Conservation (phyloP, 64 coral and sea anemone species). For the Hydrozoanthus tunicans region DNA sequence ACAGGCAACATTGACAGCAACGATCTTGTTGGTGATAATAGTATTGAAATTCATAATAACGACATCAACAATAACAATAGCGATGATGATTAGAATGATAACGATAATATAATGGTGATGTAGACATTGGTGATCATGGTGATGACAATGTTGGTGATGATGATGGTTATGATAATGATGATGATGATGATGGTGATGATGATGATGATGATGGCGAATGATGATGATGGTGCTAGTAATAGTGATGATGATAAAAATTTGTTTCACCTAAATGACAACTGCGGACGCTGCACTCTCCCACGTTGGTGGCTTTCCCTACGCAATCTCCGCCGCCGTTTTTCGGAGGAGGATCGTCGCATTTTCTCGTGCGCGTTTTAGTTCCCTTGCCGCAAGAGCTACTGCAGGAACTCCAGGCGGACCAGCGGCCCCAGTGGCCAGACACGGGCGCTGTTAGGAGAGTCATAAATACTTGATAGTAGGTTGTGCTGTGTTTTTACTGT, state of each 20-base stretch:
- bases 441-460: neutral
- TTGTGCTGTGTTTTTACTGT: no score
- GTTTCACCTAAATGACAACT: constrained; percentile 36
- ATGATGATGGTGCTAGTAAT: neutral
- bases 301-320: neutral
- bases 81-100: neutral
- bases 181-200: no score
- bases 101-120: neutral
- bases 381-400: constrained; percentile 22
- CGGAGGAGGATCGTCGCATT: constrained; percentile 49
- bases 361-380: constrained; percentile 17
- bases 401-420: constrained; percentile 20
- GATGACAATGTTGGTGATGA: neutral
- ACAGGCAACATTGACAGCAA: neutral
- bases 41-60: neutral
- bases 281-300: constrained; percentile 26
- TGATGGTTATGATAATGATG: no score
- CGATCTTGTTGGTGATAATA: neutral
- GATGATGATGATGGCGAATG: neutral
- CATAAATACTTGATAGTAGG: no score
- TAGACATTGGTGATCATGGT: neutral
- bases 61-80: neutral
- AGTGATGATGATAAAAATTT: neutral
- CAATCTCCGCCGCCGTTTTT: constrained; percentile 26
- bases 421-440: neutral